A percentile compares a stretch with the other conserved stretches of the same genome.
These are phyloP conservation scores for Andricus grossulariae DNA, from an alignment of 1,140 invertebrate genomes.

Conservation along the genomic window DNA sequence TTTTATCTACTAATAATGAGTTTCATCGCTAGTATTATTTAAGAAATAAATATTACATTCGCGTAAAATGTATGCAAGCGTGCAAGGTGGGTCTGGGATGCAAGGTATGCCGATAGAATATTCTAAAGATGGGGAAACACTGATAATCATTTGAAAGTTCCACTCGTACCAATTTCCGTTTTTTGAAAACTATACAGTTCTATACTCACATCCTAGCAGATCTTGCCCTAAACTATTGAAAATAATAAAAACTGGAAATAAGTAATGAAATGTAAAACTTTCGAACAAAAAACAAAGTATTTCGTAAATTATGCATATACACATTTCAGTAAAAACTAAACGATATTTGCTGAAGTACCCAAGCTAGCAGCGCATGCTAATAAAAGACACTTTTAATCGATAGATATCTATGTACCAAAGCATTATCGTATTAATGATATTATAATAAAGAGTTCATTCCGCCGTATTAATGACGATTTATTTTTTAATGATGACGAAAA, in stretches of 20 bases:
- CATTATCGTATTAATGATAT: conserved; percentile 41
- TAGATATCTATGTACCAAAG: conserved; percentile 41
- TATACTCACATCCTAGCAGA: not conserved
- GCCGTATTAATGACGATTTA: conserved; percentile 53
- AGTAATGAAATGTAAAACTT: not conserved
- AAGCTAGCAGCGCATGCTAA: conserved; percentile 8
- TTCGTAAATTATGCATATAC: too few relatives aligned
- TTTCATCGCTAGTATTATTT: conserved; percentile 4
- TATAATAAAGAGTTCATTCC: conserved; percentile 47
- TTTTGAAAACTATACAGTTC: conserved; percentile 24
- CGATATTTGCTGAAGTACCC: conserved; percentile 1
- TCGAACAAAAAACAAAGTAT: not conserved
- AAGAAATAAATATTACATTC: not conserved
- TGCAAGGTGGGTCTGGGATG: not conserved
- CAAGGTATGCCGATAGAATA: not conserved
- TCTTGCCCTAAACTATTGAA: not conserved
- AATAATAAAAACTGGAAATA: not conserved
- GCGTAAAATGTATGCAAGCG: not conserved
- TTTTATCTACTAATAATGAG: not conserved
- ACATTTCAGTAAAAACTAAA: not conserved
- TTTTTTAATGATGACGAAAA: conserved; percentile 55
- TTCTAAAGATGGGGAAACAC: conserved; percentile 29
- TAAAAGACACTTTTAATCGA: conserved; percentile 2
- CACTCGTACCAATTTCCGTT: conserved; percentile 25
- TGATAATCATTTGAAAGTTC: conserved; percentile 50